Base-by-base conservation (phyloP, 2,113 vertebrate genomes). In the Danionella cerebrum region DNA sequence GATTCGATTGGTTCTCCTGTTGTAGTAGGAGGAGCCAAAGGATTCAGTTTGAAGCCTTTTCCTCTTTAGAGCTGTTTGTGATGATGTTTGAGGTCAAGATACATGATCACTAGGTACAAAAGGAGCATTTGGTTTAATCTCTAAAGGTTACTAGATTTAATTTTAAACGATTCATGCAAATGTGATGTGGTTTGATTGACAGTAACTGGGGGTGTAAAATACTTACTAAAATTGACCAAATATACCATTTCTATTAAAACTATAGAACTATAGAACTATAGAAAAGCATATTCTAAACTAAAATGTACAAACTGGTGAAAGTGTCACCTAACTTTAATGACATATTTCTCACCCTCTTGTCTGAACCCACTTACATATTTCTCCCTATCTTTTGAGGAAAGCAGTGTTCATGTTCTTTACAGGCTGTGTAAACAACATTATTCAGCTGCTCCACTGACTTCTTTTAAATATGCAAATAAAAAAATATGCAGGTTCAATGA, bases 141-240 rank as follows among this genome's bases (percentile, higher is more conserved):
- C 24, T 39, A 25, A 12, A 18, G 21, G 31, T 45, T 58, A 42
- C 35, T 18, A 39, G 6, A 29, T 39, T 59, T 55, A 68, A 16
- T 59, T 53, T 31, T 53, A 4, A 21, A 47, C 19, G 13, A n/a
- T n/a, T n/a, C n/a, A n/a, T n/a, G n/a, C n/a, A n/a, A n/a, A n/a
- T n/a, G n/a, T n/a, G n/a, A n/a, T 74, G 18, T 77, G 19, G 4
- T 77, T 25, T 76, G 35, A 72, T 78, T 79, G 73, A 24, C 74
- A 74, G 53, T 70, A 42, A 55, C 60, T 59, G 13, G 50, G 51
- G 22, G 4, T 50, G 44, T 69, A 65, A 25, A 57, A n/a, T n/a
- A n/a, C n/a, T n/a, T n/a, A n/a, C n/a, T n/a, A n/a, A n/a, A n/a
- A 14, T 65, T 52, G 60, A 65, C 27, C 33, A 50, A 10, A 69